phyloP scores from a whole-genome alignment of 2,888 invertebrate species.

The Chesias legatella region DNA sequence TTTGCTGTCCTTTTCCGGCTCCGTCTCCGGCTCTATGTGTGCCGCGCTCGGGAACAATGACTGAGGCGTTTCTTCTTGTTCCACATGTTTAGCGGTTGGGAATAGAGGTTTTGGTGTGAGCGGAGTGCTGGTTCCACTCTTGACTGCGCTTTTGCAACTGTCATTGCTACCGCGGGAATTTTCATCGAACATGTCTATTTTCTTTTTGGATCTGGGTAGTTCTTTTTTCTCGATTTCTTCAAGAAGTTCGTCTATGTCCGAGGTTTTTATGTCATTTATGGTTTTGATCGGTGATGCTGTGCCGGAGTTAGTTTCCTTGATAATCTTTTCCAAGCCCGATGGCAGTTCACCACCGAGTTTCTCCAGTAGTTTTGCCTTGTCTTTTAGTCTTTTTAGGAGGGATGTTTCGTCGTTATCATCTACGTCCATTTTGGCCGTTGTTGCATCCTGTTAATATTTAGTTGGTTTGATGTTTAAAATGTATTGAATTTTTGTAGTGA shows the following conservation, averaged over 20 bases:
- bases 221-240: conserved; percentile 70
- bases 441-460: conserved; percentile 34
- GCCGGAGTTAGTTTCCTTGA: conserved; percentile 50
- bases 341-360: conserved; percentile 78
- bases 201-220: conserved; percentile 55
- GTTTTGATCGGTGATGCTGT: conserved; percentile 42
- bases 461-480: no score
- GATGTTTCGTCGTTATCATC: conserved; percentile 62
- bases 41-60: conserved; percentile 43
- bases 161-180: conserved; percentile 32
- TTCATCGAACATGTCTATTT: conserved; percentile 43
- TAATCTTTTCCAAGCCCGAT: conserved; percentile 67
- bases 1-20: conserved; percentile 35
- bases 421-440: conserved; percentile 36
- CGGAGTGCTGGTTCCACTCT: conserved; percentile 39
- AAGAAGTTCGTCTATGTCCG: conserved; percentile 59
- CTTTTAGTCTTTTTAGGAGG: conserved; percentile 63
- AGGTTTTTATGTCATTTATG: conserved; percentile 35
- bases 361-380: conserved; percentile 74
- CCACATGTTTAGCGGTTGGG: conserved; percentile 46
- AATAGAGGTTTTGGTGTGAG: conserved; percentile 42
- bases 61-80: conserved; percentile 36
- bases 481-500: no score
- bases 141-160: conserved; percentile 47
- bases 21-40: conserved; percentile 35